phyloP scores from a whole-genome alignment of 2,113 vertebrate species.

The Aegithalos caudatus region DNA sequence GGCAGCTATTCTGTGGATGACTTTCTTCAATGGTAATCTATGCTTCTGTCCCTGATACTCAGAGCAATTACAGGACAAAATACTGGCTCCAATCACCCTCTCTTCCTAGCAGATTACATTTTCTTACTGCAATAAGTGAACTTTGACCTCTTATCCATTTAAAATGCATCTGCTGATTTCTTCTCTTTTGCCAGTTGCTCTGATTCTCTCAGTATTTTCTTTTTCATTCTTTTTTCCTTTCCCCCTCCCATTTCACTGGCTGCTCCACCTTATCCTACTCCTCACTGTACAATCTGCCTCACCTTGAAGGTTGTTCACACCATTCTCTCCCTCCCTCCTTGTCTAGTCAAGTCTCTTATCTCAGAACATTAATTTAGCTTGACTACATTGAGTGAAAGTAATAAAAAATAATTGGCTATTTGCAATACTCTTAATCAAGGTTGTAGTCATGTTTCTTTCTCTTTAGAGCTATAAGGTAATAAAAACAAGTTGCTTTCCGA shows the following conservation, averaged over 20 bases:
- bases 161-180: not conserved
- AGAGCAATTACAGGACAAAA: not conserved
- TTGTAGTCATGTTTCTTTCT: constrained; percentile 4
- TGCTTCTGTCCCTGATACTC: not conserved
- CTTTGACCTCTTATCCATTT: not conserved
- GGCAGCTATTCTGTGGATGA: not conserved
- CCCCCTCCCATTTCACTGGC: not conserved
- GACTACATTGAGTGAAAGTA: not conserved
- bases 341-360: constrained; percentile 9
- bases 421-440: constrained; percentile 28
- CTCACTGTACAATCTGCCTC: not conserved
- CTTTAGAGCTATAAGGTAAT: not conserved
- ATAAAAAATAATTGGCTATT: constrained; percentile 55
- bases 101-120: not conserved
- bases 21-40: not conserved
- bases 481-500: not conserved
- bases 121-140: not conserved
- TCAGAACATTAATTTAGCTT: constrained; percentile 41
- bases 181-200: not conserved
- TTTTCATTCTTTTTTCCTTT: not conserved
- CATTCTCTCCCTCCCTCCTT: not conserved
- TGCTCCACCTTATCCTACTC: not conserved
- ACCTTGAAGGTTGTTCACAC: not conserved
- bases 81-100: not conserved
- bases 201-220: not conserved